Conservation (phyloP, 2,888 invertebrate genomes). For the Melanostoma mellinum region DNA sequence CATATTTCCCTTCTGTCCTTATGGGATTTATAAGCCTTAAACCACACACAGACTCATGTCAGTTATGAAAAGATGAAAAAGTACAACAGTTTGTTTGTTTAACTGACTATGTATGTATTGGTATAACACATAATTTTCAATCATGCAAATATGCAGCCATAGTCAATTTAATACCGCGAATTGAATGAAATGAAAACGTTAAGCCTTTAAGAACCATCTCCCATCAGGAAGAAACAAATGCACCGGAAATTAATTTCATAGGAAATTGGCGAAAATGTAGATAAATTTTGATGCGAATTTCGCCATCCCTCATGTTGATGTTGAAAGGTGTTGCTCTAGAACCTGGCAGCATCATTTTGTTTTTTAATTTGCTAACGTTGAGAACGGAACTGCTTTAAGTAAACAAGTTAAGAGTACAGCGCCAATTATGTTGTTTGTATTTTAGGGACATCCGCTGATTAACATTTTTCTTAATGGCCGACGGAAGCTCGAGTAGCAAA, state of each 20-base stretch:
- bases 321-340: not conserved
- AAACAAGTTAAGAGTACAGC: constrained; percentile 2
- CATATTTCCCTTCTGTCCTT: too few species aligned
- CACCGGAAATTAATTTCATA: constrained; percentile 56
- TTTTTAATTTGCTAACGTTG: too few species aligned
- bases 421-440: too few species aligned
- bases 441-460: too few species aligned
- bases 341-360: not conserved
- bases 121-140: not conserved
- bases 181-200: constrained; percentile 10
- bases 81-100: too few species aligned
- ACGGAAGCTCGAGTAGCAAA: too few species aligned
- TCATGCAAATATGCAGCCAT: not conserved
- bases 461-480: too few species aligned
- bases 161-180: not conserved
- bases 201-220: not conserved
- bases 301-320: not conserved
- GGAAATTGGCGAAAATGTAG: constrained; percentile 50
- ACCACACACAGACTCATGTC: too few species aligned
- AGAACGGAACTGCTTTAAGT: not conserved
- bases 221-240: constrained; percentile 55
- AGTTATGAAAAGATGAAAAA: too few species aligned
- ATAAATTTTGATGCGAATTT: constrained; percentile 16
- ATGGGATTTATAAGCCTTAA: too few species aligned
- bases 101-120: too few species aligned